phyloP scores from a whole-genome alignment of 2,797 vertebrate genomes.

The Schizothorax lantsangensis region DNA sequence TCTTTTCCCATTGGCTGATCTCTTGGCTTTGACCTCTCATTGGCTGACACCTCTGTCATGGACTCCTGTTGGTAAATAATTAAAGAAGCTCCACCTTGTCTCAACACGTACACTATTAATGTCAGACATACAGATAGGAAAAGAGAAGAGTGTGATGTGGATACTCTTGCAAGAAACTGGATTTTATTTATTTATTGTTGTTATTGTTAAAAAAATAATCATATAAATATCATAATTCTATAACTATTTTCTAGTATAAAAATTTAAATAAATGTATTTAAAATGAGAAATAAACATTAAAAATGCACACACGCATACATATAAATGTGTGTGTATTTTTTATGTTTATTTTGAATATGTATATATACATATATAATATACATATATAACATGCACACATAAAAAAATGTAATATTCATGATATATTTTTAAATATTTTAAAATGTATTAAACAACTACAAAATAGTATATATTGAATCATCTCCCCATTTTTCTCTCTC shows the following conservation, averaged over 20 bases:
- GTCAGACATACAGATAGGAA: background rate
- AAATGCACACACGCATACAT: too few relatives aligned
- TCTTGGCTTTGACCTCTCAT: slow-evolving; percentile 44
- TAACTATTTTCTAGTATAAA: background rate
- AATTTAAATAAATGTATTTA: background rate
- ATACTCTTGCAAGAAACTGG: background rate
- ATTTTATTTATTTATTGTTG: background rate
- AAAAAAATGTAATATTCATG: background rate
- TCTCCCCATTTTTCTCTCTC: background rate
- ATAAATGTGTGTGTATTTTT: too few relatives aligned
- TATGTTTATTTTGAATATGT: too few relatives aligned
- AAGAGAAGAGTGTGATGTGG: background rate
- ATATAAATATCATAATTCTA: background rate
- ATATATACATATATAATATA: too few relatives aligned
- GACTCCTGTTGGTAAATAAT: slow-evolving; percentile 69
- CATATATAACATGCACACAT: too few relatives aligned
- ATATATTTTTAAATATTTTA: too few relatives aligned
- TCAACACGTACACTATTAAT: slow-evolving; percentile 22
- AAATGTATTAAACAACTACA: too few relatives aligned
- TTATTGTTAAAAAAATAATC: background rate
- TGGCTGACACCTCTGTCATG: slow-evolving; percentile 53
- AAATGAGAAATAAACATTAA: background rate
- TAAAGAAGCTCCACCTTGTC: slow-evolving; percentile 59
- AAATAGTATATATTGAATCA: background rate
- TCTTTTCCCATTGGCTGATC: slow-evolving; percentile 28